A percentile compares a stretch with the other conserved stretches of the same genome.
Conservation (phyloP, 2,888 invertebrate species). For the Deilephila porcellus region DNA sequence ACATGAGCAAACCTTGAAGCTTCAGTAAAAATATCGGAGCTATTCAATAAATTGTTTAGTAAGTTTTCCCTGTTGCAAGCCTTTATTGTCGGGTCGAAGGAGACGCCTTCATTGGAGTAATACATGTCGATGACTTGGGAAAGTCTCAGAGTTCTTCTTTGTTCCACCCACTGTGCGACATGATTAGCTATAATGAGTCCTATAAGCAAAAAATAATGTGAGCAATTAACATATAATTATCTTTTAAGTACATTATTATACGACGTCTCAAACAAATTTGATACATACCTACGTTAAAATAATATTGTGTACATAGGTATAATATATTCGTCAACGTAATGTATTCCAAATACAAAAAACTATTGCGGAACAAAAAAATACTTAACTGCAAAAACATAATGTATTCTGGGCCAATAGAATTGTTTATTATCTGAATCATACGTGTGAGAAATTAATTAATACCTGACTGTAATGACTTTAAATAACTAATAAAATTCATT, state of each 20-base stretch:
- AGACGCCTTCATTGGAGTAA: conserved; percentile 86
- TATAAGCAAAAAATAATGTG: conserved; percentile 52
- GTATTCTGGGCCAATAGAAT: too few species aligned
- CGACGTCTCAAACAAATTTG: neutral
- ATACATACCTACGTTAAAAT: too few species aligned
- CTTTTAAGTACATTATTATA: neutral
- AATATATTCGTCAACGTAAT: too few species aligned
- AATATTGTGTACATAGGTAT: too few species aligned
- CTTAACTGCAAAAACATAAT: too few species aligned
- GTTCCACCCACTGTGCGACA: conserved; percentile 79
- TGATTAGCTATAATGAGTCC: conserved; percentile 84
- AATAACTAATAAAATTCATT: too few species aligned
- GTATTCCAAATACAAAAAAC: too few species aligned
- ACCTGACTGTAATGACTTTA: too few species aligned
- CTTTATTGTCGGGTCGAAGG: conserved; percentile 82
- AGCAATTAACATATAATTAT: neutral
- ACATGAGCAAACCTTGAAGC: conserved; percentile 73
- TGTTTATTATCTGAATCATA: too few species aligned
- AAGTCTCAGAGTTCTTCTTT: conserved; percentile 79
- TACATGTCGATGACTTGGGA: conserved; percentile 89
- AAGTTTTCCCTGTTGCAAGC: conserved; percentile 84
- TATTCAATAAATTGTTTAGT: conserved; percentile 71
- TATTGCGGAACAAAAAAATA: too few species aligned
- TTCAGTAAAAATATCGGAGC: conserved; percentile 69
- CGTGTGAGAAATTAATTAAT: too few species aligned